Percentiles rank a stretch among this genome's conserved stretches.
Conservation (phyloP, 2,888 invertebrate species). For the Lamellibrachia columna region DNA sequence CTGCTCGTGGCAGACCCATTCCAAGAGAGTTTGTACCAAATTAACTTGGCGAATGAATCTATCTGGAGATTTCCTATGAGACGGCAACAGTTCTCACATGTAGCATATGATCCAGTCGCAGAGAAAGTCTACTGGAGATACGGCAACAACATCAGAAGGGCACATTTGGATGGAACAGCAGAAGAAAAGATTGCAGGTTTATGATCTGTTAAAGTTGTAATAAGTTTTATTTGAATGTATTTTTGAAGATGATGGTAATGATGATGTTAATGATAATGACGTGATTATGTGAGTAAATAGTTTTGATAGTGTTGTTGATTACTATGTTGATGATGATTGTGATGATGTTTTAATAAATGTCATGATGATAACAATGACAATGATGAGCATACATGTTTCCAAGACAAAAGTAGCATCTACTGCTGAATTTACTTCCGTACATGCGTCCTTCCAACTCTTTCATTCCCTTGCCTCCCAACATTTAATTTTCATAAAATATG, state of each 20-base stretch:
- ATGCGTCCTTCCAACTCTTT: too few species aligned
- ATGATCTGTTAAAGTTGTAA: not conserved
- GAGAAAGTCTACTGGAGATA: not conserved
- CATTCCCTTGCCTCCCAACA: too few species aligned
- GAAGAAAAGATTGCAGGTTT: not conserved
- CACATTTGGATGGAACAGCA: not conserved
- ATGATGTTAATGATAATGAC: not conserved
- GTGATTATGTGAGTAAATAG: not conserved
- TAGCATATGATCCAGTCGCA: not conserved
- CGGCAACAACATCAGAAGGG: not conserved
- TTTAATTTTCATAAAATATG: too few species aligned
- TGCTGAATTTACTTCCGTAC: too few species aligned
- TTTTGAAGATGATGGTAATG: not conserved
- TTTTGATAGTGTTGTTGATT: not conserved
- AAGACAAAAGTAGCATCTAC: too few species aligned
- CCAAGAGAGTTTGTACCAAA: not conserved
- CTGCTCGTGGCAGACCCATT: not conserved
- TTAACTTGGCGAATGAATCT: not conserved
- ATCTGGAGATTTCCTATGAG: not conserved
- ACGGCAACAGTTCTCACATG: not conserved
- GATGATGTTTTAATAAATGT: not conserved
- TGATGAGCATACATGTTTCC: not conserved
- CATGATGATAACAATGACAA: not conserved
- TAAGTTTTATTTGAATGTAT: not conserved
- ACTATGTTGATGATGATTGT: not conserved